A percentile compares a stretch with the other conserved stretches of the same genome.
phyloP scores from a whole-genome alignment of 2,113 vertebrate genomes.

The Daboia siamensis region DNA sequence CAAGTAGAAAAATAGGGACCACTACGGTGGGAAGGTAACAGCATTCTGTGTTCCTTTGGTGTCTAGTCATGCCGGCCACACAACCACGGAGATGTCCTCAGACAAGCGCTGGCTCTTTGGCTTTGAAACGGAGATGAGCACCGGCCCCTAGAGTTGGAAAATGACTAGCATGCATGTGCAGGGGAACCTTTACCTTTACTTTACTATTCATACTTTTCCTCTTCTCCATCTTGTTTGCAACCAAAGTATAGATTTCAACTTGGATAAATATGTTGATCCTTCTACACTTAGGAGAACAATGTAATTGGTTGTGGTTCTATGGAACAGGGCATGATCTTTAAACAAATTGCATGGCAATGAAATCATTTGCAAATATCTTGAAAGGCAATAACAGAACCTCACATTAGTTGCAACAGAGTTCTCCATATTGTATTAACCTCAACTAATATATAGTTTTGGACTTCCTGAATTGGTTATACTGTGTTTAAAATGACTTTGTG shows the following conservation, averaged over 20 bases:
- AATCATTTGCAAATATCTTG: slow-evolving; percentile 36
- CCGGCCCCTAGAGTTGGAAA: no score
- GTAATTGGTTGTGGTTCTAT: slow-evolving; percentile 7
- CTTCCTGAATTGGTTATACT: slow-evolving; percentile 36
- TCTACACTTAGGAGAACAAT: background rate
- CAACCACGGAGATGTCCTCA: no score
- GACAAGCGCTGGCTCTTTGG: no score
- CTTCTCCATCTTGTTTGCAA: background rate
- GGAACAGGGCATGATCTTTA: slow-evolving; percentile 16
- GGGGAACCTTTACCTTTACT: no score
- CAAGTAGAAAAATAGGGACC: no score
- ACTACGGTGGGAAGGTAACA: no score
- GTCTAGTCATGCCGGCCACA: no score
- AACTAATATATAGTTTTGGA: slow-evolving; percentile 40
- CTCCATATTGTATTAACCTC: slow-evolving; percentile 25
- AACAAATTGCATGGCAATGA: slow-evolving; percentile 35
- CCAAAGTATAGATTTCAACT: rapidly evolving
- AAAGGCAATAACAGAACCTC: slow-evolving; percentile 29
- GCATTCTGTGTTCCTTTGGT: no score
- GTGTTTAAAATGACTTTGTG: background rate
- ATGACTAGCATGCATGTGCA: no score
- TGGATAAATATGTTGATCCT: background rate
- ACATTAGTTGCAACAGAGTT: background rate
- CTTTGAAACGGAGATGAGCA: no score
- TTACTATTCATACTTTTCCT: background rate